phyloP scores from a whole-genome alignment of 2,797 vertebrate species.

The Pseudomugil gertrudae region DNA sequence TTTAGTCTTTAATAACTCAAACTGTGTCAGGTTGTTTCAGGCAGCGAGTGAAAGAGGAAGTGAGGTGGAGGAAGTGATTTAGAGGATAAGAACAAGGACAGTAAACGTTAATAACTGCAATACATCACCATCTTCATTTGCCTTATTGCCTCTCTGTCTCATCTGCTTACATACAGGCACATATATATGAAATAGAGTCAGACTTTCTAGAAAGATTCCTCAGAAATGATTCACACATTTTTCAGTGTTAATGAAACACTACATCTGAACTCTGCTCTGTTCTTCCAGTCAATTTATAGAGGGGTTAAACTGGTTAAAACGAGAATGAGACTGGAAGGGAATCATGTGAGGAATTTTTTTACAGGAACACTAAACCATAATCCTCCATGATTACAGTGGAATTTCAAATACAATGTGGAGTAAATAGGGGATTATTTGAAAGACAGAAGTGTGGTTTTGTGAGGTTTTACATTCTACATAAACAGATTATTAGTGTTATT shows the following conservation, averaged over 20 bases:
- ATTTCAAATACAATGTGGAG: constrained; percentile 19
- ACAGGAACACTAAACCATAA: constrained; percentile 19
- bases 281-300: constrained; percentile 15
- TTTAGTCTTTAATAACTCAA: constrained; percentile 32
- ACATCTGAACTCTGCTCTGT: constrained; percentile 21
- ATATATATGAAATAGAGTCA: constrained; percentile 11
- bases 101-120: constrained; percentile 71
- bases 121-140: constrained; percentile 44
- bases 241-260: constrained; percentile 51
- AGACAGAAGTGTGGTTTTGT: constrained; percentile 13
- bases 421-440: constrained; percentile 39
- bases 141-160: constrained; percentile 19
- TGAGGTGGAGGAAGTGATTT: constrained; percentile 54
- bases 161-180: not conserved
- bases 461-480: constrained; percentile 12
- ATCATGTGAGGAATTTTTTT: constrained; percentile 32
- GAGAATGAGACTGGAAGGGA: constrained; percentile 9
- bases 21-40: constrained; percentile 40
- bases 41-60: constrained; percentile 16
- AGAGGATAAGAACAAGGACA: constrained; percentile 46
- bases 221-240: constrained; percentile 33
- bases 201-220: constrained; percentile 19
- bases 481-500: constrained; percentile 10
- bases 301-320: constrained; percentile 10
- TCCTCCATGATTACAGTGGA: constrained; percentile 20